phyloP scores from a whole-genome alignment of 2,113 vertebrate genomes.

The Telmatochromis sp. region DNA sequence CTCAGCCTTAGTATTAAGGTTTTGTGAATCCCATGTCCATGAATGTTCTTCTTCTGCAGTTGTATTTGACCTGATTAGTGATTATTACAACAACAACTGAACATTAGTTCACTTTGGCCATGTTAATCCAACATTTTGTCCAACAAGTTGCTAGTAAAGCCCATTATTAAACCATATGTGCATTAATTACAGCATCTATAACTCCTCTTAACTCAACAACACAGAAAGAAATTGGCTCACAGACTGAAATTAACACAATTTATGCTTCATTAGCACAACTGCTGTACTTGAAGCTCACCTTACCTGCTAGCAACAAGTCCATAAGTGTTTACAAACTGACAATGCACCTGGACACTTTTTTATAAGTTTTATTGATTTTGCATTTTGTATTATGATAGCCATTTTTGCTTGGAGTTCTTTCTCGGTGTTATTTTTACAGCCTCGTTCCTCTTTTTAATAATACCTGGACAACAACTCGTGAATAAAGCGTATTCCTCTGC shows the following conservation, averaged over 20 bases:
- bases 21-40: background rate
- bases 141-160: background rate
- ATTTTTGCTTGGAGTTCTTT: background rate
- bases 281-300: background rate
- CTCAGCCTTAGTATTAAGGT: background rate
- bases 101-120: background rate
- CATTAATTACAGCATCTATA: background rate
- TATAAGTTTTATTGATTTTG: background rate
- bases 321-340: background rate
- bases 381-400: background rate
- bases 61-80: background rate
- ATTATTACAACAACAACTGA: background rate
- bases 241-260: background rate
- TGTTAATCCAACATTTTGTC: background rate
- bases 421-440: background rate
- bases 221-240: background rate
- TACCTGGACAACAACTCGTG: background rate
- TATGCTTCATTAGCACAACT: background rate
- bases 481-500: slow-evolving; percentile 14
- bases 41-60: background rate
- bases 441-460: slow-evolving; percentile 7
- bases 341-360: background rate
- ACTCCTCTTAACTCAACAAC: background rate
- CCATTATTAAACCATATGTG: background rate
- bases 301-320: background rate